These are phyloP conservation scores for Agrypnus murinus DNA, from an alignment of 2,888 invertebrate species.

Conservation along the genomic window DNA sequence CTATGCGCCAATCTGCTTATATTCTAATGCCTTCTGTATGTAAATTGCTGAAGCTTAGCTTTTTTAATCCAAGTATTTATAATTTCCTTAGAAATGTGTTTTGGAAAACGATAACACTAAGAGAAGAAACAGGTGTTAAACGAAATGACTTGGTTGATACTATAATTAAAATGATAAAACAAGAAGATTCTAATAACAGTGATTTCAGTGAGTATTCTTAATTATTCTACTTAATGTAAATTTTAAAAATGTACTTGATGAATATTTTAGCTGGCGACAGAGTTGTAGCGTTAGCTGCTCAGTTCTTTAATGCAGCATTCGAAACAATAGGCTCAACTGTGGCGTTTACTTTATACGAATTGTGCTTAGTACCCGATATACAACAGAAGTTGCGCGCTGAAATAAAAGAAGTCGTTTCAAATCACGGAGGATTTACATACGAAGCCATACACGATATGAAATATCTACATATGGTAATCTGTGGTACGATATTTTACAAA, in stretches of 20 bases:
- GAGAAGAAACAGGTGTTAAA: conserved; percentile 56
- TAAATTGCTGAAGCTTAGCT: conserved; percentile 57
- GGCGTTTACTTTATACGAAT: conserved; percentile 74
- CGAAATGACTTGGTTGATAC: conserved; percentile 67
- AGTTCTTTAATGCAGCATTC: conserved; percentile 77
- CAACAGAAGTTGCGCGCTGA: conserved; percentile 74
- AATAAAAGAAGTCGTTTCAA: conserved; percentile 68
- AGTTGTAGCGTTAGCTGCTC: conserved; percentile 75
- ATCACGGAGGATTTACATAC: conserved; percentile 70
- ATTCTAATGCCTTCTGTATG: conserved; percentile 60
- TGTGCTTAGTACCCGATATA: conserved; percentile 73
- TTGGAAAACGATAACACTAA: conserved; percentile 59
- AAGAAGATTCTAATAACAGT: background rate
- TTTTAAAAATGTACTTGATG: no score
- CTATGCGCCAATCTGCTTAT: conserved; percentile 58
- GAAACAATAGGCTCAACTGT: conserved; percentile 77
- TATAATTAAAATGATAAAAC: conserved; percentile 33
- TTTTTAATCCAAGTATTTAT: conserved; percentile 58
- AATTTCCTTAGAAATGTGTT: conserved; percentile 63
- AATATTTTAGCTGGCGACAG: conserved; percentile 74
- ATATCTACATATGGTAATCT: conserved; percentile 76
- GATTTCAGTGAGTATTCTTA: background rate
- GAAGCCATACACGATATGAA: conserved; percentile 73
- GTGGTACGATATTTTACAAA: conserved; percentile 71
- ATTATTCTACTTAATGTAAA: no score